These are phyloP conservation scores for Callorhinus ursinus DNA, from an alignment of 2,113 vertebrate species.

Conservation along the genomic window DNA sequence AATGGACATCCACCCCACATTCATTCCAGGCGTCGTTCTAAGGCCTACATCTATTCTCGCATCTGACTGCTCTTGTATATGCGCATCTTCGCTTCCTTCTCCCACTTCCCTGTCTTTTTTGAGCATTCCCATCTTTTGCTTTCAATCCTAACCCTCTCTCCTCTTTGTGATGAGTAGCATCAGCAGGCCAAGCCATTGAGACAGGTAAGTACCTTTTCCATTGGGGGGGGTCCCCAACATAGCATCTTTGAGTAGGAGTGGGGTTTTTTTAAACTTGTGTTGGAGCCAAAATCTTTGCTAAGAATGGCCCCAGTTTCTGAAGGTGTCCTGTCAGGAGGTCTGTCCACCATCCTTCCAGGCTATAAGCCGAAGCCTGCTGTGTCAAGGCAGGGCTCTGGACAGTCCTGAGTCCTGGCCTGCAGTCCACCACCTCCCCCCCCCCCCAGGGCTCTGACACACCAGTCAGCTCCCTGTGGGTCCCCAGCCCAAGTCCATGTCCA, in stretches of 20 bases:
- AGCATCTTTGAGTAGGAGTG: neutral
- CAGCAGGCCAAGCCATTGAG: rapidly evolving
- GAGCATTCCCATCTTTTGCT: neutral
- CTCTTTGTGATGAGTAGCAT: too few species aligned
- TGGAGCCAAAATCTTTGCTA: neutral
- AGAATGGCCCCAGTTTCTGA: neutral
- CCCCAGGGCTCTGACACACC: neutral
- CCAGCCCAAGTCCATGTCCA: neutral
- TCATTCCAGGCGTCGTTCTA: too few species aligned
- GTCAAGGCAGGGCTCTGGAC: neutral
- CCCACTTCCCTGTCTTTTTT: neutral
- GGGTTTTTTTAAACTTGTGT: neutral
- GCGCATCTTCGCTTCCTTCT: neutral
- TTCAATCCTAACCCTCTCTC: neutral
- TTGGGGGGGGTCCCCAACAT: neutral
- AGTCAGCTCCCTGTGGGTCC: neutral
- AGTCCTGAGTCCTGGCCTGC: neutral
- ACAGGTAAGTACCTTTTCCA: too few species aligned
- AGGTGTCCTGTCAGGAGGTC: neutral
- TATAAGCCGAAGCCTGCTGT: rapidly evolving
- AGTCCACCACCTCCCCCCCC: too few species aligned
- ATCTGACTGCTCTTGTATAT: neutral
- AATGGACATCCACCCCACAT: neutral
- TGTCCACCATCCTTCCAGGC: neutral
- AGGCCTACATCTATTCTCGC: neutral